phyloP scores from a whole-genome alignment of 2,797 vertebrate species.

The Sebastes steindachneri region DNA sequence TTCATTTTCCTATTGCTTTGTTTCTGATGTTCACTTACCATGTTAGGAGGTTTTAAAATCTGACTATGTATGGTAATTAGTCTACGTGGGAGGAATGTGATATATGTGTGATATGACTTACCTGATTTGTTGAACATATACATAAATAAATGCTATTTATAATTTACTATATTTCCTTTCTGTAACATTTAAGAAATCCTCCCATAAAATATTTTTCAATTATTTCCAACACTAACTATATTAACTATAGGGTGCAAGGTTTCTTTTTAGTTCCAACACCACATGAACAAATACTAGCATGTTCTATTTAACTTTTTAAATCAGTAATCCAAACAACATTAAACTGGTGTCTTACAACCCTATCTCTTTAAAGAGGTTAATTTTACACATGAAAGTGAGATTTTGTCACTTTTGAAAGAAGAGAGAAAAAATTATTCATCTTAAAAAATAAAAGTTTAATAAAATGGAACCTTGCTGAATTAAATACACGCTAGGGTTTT shows the following conservation, averaged over 20 bases:
- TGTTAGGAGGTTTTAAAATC: background rate
- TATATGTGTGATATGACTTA: background rate
- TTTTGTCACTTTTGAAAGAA: background rate
- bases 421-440: background rate
- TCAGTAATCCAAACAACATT: background rate
- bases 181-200: background rate
- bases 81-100: background rate
- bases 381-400: background rate
- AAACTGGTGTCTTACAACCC: background rate
- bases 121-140: background rate
- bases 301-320: background rate
- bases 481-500: background rate
- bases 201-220: background rate
- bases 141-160: background rate
- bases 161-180: background rate
- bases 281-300: background rate
- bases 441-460: background rate
- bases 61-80: background rate
- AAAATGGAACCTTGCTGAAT: background rate
- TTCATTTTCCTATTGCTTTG: constrained; percentile 20
- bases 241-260: background rate
- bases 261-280: background rate
- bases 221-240: background rate
- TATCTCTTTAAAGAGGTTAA: background rate
- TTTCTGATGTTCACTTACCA: constrained; percentile 10